phyloP scores from a whole-genome alignment of 2,888 invertebrate species.

The Heliconius ethilla region DNA sequence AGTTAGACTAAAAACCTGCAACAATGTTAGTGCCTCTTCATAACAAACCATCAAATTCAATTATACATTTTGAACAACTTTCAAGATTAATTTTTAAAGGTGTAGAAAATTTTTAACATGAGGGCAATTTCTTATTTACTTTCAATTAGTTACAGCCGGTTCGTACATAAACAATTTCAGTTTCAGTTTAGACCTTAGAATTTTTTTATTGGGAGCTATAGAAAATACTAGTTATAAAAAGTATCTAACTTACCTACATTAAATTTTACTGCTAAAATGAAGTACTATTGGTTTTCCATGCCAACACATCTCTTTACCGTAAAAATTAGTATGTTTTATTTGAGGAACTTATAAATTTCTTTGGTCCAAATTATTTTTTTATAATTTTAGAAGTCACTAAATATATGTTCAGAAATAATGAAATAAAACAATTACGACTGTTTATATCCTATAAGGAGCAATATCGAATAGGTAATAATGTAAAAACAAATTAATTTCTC shows the following conservation, averaged over 20 bases:
- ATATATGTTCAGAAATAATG: not conserved
- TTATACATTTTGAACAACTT: not conserved
- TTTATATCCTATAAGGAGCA: not conserved
- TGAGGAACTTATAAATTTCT: slow-evolving; percentile 27
- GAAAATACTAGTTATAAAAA: not conserved
- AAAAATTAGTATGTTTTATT: slow-evolving; percentile 35
- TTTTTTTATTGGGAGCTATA: not conserved
- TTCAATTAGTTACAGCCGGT: not conserved
- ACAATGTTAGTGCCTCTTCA: slow-evolving; percentile 8
- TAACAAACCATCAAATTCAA: slow-evolving; percentile 7
- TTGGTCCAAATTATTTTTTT: not conserved
- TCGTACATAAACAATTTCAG: not conserved
- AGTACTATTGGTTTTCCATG: slow-evolving; percentile 51
- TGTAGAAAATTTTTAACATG: not conserved
- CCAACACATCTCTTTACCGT: slow-evolving; percentile 61
- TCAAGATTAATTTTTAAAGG: not conserved
- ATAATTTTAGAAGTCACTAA: not conserved
- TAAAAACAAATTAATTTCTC: slow-evolving; percentile 8
- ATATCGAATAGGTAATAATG: not conserved
- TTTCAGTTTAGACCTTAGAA: not conserved
- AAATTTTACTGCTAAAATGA: slow-evolving; percentile 46
- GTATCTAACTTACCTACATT: slow-evolving; percentile 65
- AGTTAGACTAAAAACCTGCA: slow-evolving; percentile 22
- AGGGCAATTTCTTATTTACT: slow-evolving; percentile 3
- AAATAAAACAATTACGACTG: not conserved